A percentile compares a stretch with the other conserved stretches of the same genome.
Evolutionary conservation across 1,140 invertebrate genomes (phyloP).

Genomic region (Bombus vancouverensis): DNA sequence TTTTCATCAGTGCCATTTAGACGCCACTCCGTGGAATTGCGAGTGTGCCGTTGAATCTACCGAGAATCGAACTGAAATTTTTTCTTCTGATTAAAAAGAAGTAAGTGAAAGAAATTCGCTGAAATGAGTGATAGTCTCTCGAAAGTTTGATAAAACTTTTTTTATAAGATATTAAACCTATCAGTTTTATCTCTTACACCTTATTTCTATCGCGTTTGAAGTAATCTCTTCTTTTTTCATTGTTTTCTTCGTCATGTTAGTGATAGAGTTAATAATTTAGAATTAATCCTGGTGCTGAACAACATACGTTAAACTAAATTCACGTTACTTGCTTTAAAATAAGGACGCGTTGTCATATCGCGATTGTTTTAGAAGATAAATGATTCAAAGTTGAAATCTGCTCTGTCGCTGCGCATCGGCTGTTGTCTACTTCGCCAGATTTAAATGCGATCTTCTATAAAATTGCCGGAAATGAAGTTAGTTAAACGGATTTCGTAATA

Average conservation of each 20-base stretch:
- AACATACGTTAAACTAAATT: no score
- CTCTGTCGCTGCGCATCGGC: not conserved
- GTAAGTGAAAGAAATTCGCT: not conserved
- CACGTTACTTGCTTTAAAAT: no score
- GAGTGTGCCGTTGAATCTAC: not conserved
- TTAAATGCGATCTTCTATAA: not conserved
- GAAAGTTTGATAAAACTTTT: no score
- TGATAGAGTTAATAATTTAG: no score
- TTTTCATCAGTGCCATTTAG: not conserved
- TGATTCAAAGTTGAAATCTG: not conserved
- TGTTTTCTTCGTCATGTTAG: no score
- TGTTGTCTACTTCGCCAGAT: not conserved
- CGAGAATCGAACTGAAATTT: not conserved
- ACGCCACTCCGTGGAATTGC: not conserved
- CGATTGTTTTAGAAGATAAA: not conserved
- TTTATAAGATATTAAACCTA: no score
- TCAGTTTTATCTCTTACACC: no score
- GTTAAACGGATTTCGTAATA: conserved; percentile 8
- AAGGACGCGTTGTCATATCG: no score
- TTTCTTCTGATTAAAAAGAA: not conserved
- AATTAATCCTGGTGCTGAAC: no score
- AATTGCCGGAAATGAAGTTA: not conserved
- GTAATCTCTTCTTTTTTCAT: no score
- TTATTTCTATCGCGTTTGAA: no score
- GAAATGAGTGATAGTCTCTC: no score